Base-by-base conservation (phyloP, 2,113 vertebrate genomes). In the Heloderma charlesbogerti region DNA sequence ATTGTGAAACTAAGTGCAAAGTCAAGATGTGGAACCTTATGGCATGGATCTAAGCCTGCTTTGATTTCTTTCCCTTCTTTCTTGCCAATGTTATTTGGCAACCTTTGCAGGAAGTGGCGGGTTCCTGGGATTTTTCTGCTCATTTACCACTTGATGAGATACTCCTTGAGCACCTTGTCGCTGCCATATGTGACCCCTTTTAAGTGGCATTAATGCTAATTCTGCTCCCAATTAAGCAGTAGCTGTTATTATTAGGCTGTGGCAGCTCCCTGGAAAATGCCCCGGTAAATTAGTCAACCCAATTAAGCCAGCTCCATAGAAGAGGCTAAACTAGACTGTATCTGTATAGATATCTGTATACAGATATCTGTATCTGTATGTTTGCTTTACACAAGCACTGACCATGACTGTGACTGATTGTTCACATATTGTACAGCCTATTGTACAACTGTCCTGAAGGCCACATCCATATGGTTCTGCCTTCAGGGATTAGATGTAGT, bases 211-310 rank as follows among this genome's bases (percentile, higher is more conserved):
- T 85, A 75, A 79, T 88, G 80, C 74, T 79, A 88, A 88, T 85
- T 84, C 37, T 78, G 48, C 74, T 88, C 72, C 57, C 63, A 85
- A 88, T 91, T 88, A 91, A 88, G 81, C 45, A n/a, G 54, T n/a
- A 83, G 37, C 69, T 69, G n/a, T 81, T 79, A 51, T 83, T 72
- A 78, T 57, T 66, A 88, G n/a, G 80, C 69, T 88, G 45, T 88
- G 74, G 71, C 72, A 71, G 63, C 31, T 85, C 81, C 74, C 43
- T 79, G 81, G 81, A 91, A 85, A 22, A 71, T 79, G 45, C 20
- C 45, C 63, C 37, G 25, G 48, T 84, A 78, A 84, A 88, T 88
- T 69, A 91, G 71, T 37, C 48, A 60, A 75, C 48, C 60, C 63
- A 79, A 77, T 69, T 88, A 91, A 57, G 60, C 63, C 48, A 84